phyloP scores from a whole-genome alignment of 2,113 vertebrate genomes.

The Xiphophorus hellerii region DNA sequence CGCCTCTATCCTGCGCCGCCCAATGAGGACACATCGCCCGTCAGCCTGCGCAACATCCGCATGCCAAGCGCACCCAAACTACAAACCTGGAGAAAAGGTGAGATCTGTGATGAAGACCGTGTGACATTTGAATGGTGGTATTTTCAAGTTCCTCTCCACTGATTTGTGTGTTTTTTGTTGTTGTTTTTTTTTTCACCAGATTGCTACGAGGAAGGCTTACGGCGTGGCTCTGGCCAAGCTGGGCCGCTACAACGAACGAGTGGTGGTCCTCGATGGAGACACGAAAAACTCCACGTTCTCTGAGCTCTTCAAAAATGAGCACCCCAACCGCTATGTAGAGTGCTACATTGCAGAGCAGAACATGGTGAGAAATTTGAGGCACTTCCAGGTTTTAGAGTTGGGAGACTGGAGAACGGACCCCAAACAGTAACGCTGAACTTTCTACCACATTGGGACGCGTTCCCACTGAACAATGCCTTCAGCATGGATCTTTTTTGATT shows the following conservation, averaged over 20 bases:
- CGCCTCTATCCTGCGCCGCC: conserved; percentile 87
- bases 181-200: conserved; percentile 63
- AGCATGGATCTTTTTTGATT: not conserved
- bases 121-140: not conserved
- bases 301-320: conserved; percentile 92
- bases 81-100: conserved; percentile 94
- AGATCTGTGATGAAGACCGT: not conserved
- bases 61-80: conserved; percentile 91
- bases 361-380: conserved; percentile 82
- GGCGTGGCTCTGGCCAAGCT: conserved; percentile 91
- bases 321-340: conserved; percentile 91
- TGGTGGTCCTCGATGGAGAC: conserved; percentile 92
- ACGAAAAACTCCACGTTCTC: conserved; percentile 96
- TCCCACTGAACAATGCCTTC: not conserved
- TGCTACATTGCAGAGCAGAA: conserved; percentile 97
- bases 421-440: too few species aligned
- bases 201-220: conserved; percentile 92
- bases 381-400: not conserved
- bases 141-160: not conserved
- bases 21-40: conserved; percentile 83
- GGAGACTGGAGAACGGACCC: not conserved
- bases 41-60: conserved; percentile 88
- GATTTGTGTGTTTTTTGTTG: not conserved
- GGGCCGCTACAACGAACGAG: conserved; percentile 86
- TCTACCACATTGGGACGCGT: too few species aligned